Conservation (phyloP, 2,113 vertebrate species). For the Campylorhamphus procurvoides region DNA sequence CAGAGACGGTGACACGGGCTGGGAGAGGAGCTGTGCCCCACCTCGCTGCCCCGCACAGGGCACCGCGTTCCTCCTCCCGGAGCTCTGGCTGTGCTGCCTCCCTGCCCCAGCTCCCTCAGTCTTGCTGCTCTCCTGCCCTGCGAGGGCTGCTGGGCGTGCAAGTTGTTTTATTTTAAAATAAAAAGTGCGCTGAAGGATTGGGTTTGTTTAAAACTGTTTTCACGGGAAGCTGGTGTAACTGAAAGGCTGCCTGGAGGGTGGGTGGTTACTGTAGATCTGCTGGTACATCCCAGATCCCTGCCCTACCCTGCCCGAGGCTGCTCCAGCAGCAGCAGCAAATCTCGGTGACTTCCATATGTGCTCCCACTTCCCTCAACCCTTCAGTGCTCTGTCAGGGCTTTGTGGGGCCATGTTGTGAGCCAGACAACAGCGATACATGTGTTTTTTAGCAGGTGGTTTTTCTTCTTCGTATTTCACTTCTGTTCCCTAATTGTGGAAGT, state of each 20-base stretch:
- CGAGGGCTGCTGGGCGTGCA: rapidly evolving
- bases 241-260: not conserved
- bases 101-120: not conserved
- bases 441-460: not conserved
- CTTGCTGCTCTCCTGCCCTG: not conserved
- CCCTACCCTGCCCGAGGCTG: not conserved
- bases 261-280: not conserved
- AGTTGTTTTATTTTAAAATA: not conserved
- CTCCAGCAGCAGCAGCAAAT: rapidly evolving
- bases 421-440: not conserved
- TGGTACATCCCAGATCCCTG: rapidly evolving
- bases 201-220: not conserved
- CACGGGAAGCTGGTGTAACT: not conserved
- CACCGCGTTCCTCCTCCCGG: rapidly evolving
- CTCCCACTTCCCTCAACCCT: not conserved
- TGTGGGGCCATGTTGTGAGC: rapidly evolving
- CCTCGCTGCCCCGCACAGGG: too few relatives aligned
- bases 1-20: not conserved
- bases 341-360: not conserved
- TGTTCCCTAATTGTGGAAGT: rapidly evolving
- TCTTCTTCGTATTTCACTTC: not conserved
- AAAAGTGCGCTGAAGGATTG: not conserved
- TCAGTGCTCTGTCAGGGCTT: rapidly evolving
- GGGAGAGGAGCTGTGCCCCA: too few relatives aligned
- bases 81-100: not conserved